Conservation (phyloP, 2,888 invertebrate genomes). For the Apocheima hispidaria region DNA sequence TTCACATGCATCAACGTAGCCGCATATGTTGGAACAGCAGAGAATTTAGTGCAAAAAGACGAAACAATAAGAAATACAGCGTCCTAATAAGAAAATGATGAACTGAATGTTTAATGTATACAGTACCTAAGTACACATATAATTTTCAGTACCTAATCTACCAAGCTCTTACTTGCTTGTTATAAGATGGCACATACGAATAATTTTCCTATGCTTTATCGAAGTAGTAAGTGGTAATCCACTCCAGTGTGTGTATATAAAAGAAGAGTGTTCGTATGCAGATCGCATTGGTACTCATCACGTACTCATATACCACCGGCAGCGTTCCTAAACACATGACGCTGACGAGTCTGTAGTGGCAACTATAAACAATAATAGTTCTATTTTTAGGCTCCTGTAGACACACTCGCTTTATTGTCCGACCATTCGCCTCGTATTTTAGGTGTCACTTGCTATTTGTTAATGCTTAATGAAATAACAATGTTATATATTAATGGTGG, state of each 20-base stretch:
- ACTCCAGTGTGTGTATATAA: too few relatives aligned
- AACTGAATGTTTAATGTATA: not conserved
- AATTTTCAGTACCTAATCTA: not conserved
- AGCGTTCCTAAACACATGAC: conserved; percentile 61
- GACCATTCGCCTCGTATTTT: conserved; percentile 45
- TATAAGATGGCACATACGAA: not conserved
- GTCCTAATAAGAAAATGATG: not conserved
- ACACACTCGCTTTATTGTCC: conserved; percentile 52
- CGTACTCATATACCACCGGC: not conserved
- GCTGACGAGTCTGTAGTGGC: conserved; percentile 62
- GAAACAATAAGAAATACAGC: conserved; percentile 4
- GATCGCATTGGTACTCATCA: conserved; percentile 7
- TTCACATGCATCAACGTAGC: conserved; percentile 69
- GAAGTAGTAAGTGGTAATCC: too few relatives aligned
- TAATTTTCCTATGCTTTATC: not conserved
- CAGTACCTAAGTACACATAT: not conserved
- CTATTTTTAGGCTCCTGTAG: conserved; percentile 58
- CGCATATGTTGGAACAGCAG: conserved; percentile 44
- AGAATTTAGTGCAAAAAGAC: conserved; percentile 17
- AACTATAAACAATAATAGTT: conserved; percentile 56
- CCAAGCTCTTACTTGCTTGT: not conserved
- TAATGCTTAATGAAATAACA: conserved; percentile 8
- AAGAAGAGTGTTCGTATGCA: not conserved
- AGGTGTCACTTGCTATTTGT: conserved; percentile 31
- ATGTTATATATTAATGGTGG: conserved; percentile 7